A percentile compares a stretch with the other conserved stretches of the same genome.
Conservation (phyloP, 2,888 invertebrate species). For the Hypercompe scribonia region DNA sequence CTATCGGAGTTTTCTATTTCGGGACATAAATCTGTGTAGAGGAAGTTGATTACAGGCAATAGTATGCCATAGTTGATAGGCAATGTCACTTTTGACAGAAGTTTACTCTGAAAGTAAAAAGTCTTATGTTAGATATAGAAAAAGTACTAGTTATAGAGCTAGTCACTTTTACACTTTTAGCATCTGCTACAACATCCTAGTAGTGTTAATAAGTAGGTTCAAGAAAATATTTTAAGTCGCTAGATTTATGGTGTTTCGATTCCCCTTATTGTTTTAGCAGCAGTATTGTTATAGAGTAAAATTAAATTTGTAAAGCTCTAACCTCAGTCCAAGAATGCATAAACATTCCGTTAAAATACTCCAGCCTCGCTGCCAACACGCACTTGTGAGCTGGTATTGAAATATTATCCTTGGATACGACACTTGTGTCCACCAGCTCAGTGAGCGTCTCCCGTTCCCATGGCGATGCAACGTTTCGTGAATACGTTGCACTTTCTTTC, state of each 20-base stretch:
- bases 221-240: background rate
- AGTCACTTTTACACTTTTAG: background rate
- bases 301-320: no score
- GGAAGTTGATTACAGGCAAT: conserved; percentile 90
- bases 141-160: background rate
- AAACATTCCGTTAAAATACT: conserved; percentile 95
- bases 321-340: conserved; percentile 92
- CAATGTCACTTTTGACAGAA: conserved; percentile 82
- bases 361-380: conserved; percentile 92
- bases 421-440: conserved; percentile 88
- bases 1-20: conserved; percentile 87
- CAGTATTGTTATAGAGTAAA: no score
- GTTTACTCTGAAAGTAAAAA: conserved; percentile 80
- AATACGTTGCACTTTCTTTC: conserved; percentile 69
- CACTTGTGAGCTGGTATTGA: conserved; percentile 91
- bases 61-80: conserved; percentile 88
- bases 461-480: conserved; percentile 46
- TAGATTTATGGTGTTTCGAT: background rate
- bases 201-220: background rate
- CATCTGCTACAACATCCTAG: background rate
- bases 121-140: background rate
- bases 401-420: conserved; percentile 82
- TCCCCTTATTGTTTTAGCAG: background rate
- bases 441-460: conserved; percentile 81
- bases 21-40: conserved; percentile 90